Percentiles rank a stretch among this genome's conserved stretches.
These are phyloP conservation scores for Hyles euphorbiae DNA, from an alignment of 1,140 invertebrate species.

Conservation along the genomic window DNA sequence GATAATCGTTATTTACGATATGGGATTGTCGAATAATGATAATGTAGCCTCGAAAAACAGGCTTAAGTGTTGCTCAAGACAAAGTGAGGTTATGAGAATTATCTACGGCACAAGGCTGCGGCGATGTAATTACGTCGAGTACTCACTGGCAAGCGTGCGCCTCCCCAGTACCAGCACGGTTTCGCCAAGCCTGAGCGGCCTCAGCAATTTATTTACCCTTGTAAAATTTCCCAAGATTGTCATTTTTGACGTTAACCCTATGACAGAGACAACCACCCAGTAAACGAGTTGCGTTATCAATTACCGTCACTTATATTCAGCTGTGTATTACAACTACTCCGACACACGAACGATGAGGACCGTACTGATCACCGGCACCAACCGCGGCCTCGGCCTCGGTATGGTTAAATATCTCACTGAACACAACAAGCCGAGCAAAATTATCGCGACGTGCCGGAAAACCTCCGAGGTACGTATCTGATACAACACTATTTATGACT, in stretches of 20 bases:
- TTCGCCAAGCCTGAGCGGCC: conserved; percentile 33
- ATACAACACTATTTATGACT: conserved; percentile 30
- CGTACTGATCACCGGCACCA: conserved; percentile 91
- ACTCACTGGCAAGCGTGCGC: conserved; percentile 55
- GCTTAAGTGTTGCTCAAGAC: neutral
- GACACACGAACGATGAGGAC: conserved; percentile 78
- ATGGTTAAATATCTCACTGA: conserved; percentile 81
- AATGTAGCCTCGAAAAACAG: neutral
- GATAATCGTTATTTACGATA: neutral
- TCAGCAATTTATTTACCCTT: conserved; percentile 49
- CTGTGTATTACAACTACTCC: neutral
- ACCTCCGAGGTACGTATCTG: conserved; percentile 54
- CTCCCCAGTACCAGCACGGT: conserved; percentile 37
- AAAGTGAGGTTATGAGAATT: conserved; percentile 4
- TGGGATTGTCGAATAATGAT: conserved; percentile 5
- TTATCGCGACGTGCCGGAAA: conserved; percentile 66
- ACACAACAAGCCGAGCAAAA: conserved; percentile 47
- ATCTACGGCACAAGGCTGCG: conserved; percentile 23
- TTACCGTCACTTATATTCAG: conserved; percentile 8
- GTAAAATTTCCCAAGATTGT: conserved; percentile 62
- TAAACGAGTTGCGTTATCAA: conserved; percentile 1
- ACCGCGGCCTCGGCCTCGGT: conserved; percentile 90
- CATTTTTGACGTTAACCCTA: conserved; percentile 54
- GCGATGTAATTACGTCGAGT: conserved; percentile 9
- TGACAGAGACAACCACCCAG: conserved; percentile 43